Evolutionary conservation across 2,113 vertebrate species (phyloP), one percentile per base, ranked within the genome.

Genomic region (Centropristis striata): DNA sequence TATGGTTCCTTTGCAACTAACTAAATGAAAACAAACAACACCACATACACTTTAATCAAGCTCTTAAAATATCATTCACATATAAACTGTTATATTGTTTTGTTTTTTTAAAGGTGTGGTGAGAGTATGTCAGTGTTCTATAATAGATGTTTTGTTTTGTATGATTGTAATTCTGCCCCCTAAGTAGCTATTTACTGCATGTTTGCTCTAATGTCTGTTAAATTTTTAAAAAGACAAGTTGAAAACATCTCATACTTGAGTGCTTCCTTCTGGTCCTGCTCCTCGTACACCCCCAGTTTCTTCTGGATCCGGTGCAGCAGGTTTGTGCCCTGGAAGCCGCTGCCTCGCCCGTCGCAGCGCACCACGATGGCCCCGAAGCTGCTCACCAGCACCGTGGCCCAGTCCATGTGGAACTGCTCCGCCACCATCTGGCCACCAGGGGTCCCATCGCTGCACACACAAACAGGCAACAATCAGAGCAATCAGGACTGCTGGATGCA

Each of bases 371-470:
- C 95, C 0, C 94, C 94, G 8, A 99, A 97, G 77, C 95, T 96
- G 94, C 98, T 99, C 93, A 97, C 97, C 94, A 99, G 91, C 28
- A 95, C 97, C 0, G 96, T 97, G 25, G 96, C 92, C 98, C 98
- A 99, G 73, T 95, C 96, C 88, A 98, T 82, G 59, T 93, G 86
- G 18, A 98, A 99, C 60, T 65, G 93, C 92, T 99, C 98, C 0
- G 96, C 93, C 67, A 99, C 97, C 0, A 90, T 94, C 95, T 99
- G 98, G 70, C 95, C 97, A 53, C 97, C 98, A 0, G 98, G 98
- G 0, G 96, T 94, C 67, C 96, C 97, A 0, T 98, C 97, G 1
- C 98, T 91, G 82, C 0, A 37, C 15, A 23, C 3, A 75, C 9
- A 58, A 16, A 25, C 18, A 37, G 39, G 0, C 14, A 41, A 16